Evolutionary conservation across 30 jellyfish, hydroid and myxozoan species (phyloP).

Genomic region (Aurelia aurita): DNA sequence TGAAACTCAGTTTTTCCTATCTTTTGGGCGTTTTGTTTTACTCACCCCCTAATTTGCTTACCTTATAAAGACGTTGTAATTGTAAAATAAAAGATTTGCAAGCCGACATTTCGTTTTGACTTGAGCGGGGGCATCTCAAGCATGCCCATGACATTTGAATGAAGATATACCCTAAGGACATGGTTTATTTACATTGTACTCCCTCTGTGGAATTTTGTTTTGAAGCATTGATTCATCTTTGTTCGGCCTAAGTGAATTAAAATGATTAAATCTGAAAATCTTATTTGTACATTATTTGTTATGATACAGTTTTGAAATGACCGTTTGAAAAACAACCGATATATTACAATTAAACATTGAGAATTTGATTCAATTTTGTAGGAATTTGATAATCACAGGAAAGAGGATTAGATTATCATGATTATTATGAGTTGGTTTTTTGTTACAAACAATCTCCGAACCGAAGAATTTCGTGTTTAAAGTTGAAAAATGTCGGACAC

Average conservation of each 20-base stretch:
- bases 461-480: no score
- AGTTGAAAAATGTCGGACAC: no score
- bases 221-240: not conserved
- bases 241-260: not conserved
- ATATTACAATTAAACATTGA: not conserved
- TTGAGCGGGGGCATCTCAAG: no score
- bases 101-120: no score
- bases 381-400: slow-evolving; percentile 1
- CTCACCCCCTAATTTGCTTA: no score
- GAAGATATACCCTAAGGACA: not conserved
- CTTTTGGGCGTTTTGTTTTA: no score
- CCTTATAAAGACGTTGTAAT: no score
- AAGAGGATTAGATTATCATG: slow-evolving; percentile 4
- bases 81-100: no score
- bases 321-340: not conserved
- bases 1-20: no score
- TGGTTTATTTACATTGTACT: not conserved
- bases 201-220: not conserved
- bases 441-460: not conserved
- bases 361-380: not conserved
- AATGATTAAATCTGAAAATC: not conserved
- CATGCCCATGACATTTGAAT: no score
- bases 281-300: not conserved
- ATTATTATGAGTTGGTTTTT: not conserved
- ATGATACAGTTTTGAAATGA: slow-evolving; percentile 5